These are phyloP conservation scores for Drosophila dunni DNA, from an alignment of 1,140 invertebrate genomes.

Conservation along the genomic window DNA sequence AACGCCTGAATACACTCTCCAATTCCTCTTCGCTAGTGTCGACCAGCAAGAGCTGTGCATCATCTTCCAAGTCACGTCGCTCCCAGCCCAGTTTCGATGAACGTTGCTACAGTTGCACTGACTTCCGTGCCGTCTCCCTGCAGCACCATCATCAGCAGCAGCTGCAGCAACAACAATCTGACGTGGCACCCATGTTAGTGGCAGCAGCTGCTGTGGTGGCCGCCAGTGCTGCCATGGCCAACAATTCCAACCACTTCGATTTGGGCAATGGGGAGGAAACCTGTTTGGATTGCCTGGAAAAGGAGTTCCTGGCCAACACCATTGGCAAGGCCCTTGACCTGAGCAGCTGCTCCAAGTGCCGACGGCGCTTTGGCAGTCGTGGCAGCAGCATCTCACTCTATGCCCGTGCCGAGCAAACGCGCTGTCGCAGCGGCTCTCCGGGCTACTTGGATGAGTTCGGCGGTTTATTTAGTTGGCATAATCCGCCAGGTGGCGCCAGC, in stretches of 20 bases:
- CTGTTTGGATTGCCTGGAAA: conserved; percentile 81
- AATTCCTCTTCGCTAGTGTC: conserved; percentile 74
- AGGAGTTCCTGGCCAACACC: conserved; percentile 79
- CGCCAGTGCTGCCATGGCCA: conserved; percentile 47
- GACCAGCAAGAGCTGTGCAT: conserved; percentile 57
- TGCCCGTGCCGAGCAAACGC: conserved; percentile 54
- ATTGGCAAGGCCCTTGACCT: conserved; percentile 75
- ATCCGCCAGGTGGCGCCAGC: conserved; percentile 28
- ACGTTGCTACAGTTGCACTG: conserved; percentile 78
- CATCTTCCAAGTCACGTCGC: conserved; percentile 71
- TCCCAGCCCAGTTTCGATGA: conserved; percentile 74
- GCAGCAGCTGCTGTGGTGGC: conserved; percentile 60
- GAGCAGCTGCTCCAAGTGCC: conserved; percentile 68
- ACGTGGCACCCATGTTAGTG: conserved; percentile 61
- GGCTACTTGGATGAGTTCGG: conserved; percentile 57
- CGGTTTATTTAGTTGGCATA: conserved; percentile 59
- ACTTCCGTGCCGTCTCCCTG: conserved; percentile 58
- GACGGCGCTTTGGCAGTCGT: conserved; percentile 47
- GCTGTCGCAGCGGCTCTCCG: conserved; percentile 74
- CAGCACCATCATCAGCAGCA: conserved; percentile 28
- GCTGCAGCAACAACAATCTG: conserved; percentile 22
- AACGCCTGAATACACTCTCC: conserved; percentile 65
- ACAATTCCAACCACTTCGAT: conserved; percentile 64
- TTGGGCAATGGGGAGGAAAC: conserved; percentile 65
- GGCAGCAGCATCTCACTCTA: conserved; percentile 70